These are phyloP conservation scores for Hippasteria phrygiana DNA, from an alignment of 53 echinoderm and acorn worm genomes.

Conservation along the genomic window DNA sequence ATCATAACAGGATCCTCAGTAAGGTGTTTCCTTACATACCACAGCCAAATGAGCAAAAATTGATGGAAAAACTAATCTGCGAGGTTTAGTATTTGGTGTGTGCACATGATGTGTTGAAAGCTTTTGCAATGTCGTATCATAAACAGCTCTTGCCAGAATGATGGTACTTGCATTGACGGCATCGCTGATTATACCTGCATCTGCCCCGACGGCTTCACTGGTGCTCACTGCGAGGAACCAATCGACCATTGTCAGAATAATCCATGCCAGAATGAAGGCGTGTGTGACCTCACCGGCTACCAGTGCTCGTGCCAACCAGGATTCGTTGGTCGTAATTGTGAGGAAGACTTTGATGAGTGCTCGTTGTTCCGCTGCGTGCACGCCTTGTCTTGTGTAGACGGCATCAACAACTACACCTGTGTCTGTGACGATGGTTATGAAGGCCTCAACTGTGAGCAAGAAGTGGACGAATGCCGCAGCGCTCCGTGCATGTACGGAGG, in stretches of 20 bases:
- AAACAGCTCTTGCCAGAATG: conserved; percentile 71
- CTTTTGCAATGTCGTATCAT: neutral
- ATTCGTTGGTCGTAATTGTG: conserved; percentile 79
- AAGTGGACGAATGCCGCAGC: conserved; percentile 35
- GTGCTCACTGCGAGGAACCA: conserved; percentile 66
- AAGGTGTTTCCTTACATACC: too few relatives aligned
- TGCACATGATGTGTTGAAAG: neutral
- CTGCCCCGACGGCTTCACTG: conserved; percentile 78
- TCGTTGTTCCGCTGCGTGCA: conserved; percentile 28
- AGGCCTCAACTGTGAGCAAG: conserved; percentile 27
- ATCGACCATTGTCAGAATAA: conserved; percentile 70
- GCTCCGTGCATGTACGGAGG: conserved; percentile 20
- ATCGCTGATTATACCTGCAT: conserved; percentile 68
- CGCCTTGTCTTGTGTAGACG: conserved; percentile 17
- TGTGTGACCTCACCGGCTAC: conserved; percentile 77
- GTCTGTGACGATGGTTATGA: conserved; percentile 6
- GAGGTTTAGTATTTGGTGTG: neutral
- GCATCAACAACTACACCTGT: conserved; percentile 25
- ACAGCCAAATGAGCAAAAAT: too few relatives aligned
- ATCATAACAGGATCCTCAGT: too few relatives aligned
- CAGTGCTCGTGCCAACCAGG: conserved; percentile 74
- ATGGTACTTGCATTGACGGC: conserved; percentile 79
- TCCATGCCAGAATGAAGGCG: conserved; percentile 72
- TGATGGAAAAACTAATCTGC: too few relatives aligned
- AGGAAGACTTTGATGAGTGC: conserved; percentile 81